These are phyloP conservation scores for Rhopalosiphum nymphaeae DNA, from an alignment of 2,888 invertebrate species.

Conservation along the genomic window DNA sequence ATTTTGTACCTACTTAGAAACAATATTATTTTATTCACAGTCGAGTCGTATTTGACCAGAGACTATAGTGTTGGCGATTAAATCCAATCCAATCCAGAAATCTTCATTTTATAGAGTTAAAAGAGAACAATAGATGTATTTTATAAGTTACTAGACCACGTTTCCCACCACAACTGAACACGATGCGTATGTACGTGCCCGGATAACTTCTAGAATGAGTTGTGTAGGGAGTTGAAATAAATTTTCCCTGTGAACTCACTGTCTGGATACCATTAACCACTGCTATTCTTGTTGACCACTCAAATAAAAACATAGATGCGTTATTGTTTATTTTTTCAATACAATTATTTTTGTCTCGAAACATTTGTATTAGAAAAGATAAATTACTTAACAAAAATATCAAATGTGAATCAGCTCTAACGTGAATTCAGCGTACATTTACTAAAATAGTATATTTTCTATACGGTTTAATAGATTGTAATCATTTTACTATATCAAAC, in stretches of 20 bases:
- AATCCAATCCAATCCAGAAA: constrained; percentile 24
- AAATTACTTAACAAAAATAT: constrained; percentile 9
- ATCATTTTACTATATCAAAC: neutral
- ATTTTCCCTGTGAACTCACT: constrained; percentile 3
- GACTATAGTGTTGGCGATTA: neutral
- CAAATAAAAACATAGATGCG: neutral
- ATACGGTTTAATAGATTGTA: neutral
- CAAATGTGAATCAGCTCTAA: neutral
- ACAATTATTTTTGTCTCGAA: neutral
- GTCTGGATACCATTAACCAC: constrained; percentile 13
- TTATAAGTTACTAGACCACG: constrained; percentile 1
- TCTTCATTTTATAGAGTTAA: neutral
- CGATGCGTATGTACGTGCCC: neutral
- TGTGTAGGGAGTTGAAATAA: constrained; percentile 14
- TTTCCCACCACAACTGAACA: neutral
- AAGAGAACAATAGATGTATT: constrained; percentile 15
- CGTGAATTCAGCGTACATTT: neutral
- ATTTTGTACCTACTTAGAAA: neutral
- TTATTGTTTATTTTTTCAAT: constrained; percentile 34
- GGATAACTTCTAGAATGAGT: neutral
- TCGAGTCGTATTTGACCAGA: neutral
- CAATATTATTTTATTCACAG: neutral
- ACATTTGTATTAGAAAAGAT: constrained; percentile 68
- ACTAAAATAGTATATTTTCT: neutral
- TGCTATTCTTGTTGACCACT: neutral